Conservation (phyloP, 1,140 invertebrate genomes). For the Camponotus vicinus region DNA sequence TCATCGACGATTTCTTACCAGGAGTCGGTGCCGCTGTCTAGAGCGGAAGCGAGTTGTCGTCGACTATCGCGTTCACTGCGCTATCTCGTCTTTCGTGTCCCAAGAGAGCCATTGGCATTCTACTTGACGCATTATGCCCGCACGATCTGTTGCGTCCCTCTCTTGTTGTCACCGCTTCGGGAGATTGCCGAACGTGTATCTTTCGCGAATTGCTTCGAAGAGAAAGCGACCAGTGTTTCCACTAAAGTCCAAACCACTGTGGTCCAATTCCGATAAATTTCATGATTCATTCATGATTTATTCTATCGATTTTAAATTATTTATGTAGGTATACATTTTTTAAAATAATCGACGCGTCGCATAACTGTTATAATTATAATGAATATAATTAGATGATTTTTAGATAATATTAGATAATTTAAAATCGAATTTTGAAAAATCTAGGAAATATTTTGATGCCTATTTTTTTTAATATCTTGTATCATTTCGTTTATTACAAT, state of each 20-base stretch:
- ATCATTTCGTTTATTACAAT: not conserved
- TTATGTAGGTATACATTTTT: not conserved
- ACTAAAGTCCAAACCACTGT: not conserved
- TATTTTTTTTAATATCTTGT: not conserved
- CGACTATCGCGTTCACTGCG: constrained; percentile 6
- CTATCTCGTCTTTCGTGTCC: constrained; percentile 61
- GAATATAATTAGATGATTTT: not conserved
- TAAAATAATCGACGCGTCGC: no score
- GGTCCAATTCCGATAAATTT: not conserved
- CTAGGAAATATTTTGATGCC: not conserved
- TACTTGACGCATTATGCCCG: constrained; percentile 65
- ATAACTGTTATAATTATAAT: not conserved
- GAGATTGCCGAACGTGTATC: constrained; percentile 39
- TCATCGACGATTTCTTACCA: constrained; percentile 58
- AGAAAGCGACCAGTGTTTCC: constrained; percentile 51
- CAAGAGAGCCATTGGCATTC: constrained; percentile 74
- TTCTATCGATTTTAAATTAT: not conserved
- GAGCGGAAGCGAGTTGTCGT: constrained; percentile 61
- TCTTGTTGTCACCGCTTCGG: constrained; percentile 51
- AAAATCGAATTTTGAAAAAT: not conserved
- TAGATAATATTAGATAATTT: not conserved
- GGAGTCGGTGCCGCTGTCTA: constrained; percentile 34
- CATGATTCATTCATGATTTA: not conserved
- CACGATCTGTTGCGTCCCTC: constrained; percentile 43
- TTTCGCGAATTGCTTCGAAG: constrained; percentile 17